Conservation (phyloP, 64 coral and sea anemone genomes). For the Dendronephthya gigantea region DNA sequence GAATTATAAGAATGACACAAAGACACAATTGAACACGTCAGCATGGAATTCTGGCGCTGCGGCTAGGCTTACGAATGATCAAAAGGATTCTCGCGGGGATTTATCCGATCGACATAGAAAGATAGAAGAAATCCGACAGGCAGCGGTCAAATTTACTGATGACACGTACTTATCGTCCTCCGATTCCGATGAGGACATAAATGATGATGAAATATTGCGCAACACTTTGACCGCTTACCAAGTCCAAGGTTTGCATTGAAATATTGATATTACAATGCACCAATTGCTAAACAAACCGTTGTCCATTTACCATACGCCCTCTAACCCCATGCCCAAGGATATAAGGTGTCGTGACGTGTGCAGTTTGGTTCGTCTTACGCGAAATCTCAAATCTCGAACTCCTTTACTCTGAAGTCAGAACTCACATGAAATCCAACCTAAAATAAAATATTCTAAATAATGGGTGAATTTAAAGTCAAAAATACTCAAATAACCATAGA, state of each 20-base stretch:
- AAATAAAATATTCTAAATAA: too few relatives aligned
- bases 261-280: neutral
- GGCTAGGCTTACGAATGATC: neutral
- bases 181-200: neutral
- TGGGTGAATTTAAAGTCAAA: too few relatives aligned
- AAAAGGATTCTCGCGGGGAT: neutral
- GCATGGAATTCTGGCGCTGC: neutral
- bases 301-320: neutral
- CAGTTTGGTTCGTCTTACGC: too few relatives aligned
- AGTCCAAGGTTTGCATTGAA: neutral
- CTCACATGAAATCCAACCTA: too few relatives aligned
- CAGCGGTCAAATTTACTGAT: neutral
- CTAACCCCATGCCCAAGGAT: too few relatives aligned
- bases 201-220: conserved; percentile 18
- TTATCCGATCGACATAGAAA: neutral
- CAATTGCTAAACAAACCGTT: neutral
- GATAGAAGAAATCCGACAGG: neutral
- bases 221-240: neutral
- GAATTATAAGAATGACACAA: neutral
- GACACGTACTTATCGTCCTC: neutral
- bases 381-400: too few relatives aligned
- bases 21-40: neutral
- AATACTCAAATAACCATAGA: too few relatives aligned
- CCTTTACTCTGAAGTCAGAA: too few relatives aligned
- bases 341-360: too few relatives aligned